Evolutionary conservation across 2,797 vertebrate species (phyloP).

Genomic region (Natrix natrix): DNA sequence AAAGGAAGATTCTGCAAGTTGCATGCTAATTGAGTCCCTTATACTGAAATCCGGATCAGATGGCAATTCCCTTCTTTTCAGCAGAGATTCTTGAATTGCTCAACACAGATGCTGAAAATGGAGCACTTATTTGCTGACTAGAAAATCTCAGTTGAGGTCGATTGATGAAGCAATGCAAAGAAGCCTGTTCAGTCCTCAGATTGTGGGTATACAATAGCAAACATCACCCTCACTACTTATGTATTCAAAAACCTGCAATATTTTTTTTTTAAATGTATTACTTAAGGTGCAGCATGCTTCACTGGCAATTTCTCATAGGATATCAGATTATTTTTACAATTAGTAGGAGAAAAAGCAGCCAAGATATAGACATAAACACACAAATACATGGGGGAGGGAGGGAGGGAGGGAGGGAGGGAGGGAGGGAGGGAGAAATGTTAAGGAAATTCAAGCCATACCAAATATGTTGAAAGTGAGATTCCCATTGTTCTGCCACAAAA

Average conservation of each 20-base stretch:
- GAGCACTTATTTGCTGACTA: slow-evolving; percentile 76
- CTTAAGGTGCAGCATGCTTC: slow-evolving; percentile 64
- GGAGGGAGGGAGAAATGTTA: background rate
- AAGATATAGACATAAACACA: slow-evolving; percentile 7
- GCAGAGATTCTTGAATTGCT: slow-evolving; percentile 61
- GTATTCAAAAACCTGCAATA: slow-evolving; percentile 49
- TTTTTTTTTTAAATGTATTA: slow-evolving; percentile 63
- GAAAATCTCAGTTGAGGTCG: slow-evolving; percentile 77
- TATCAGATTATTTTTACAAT: slow-evolving; percentile 66
- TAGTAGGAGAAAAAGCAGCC: slow-evolving; percentile 50
- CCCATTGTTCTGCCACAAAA: slow-evolving; percentile 59
- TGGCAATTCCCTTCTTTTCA: slow-evolving; percentile 64
- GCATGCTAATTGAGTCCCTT: slow-evolving; percentile 57
- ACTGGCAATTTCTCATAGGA: slow-evolving; percentile 53
- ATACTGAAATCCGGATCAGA: slow-evolving; percentile 66
- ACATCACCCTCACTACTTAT: slow-evolving; percentile 71
- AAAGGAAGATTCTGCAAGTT: slow-evolving; percentile 40
- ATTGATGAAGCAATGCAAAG: slow-evolving; percentile 76
- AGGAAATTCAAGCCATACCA: slow-evolving; percentile 50
- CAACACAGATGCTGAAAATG: slow-evolving; percentile 65
- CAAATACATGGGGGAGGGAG: background rate
- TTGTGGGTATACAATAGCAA: slow-evolving; percentile 66
- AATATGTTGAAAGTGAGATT: slow-evolving; percentile 58
- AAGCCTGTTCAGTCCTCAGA: slow-evolving; percentile 75
- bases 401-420: no score